These are phyloP conservation scores for Chloropsis cyanopogon DNA, from an alignment of 2,113 vertebrate genomes.

Conservation along the genomic window DNA sequence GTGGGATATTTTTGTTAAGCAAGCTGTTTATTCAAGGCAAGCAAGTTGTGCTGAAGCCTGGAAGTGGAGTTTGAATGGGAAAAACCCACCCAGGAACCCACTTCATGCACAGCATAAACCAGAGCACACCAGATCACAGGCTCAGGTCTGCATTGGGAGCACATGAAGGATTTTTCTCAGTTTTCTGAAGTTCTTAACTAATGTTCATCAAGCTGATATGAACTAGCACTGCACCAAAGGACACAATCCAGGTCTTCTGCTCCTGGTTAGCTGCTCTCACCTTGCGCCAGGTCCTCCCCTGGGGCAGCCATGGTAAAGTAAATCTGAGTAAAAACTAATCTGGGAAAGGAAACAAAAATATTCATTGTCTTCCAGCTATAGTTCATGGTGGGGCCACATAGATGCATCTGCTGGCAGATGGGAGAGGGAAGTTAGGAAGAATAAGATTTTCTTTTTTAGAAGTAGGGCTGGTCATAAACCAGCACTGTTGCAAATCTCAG, in stretches of 20 bases:
- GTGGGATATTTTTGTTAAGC: not conserved
- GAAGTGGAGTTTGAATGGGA: not conserved
- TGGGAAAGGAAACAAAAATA: not conserved
- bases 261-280: not conserved
- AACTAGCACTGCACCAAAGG: not conserved
- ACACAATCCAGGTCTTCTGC: not conserved
- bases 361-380: not conserved
- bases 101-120: not conserved
- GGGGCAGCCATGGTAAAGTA: not conserved
- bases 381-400: not conserved
- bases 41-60: not conserved
- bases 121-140: not conserved
- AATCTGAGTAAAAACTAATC: not conserved
- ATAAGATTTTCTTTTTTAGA: not conserved
- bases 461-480: not conserved
- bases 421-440: not conserved
- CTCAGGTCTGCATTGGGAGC: not conserved
- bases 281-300: not conserved
- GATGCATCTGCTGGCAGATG: not conserved
- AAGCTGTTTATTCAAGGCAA: not conserved
- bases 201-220: not conserved
- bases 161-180: not conserved
- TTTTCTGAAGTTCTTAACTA: not conserved
- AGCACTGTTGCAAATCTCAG: not conserved
- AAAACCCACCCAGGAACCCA: not conserved